Percentiles rank a stretch among this genome's conserved stretches.
Conservation (phyloP, 1,140 invertebrate species). For the Zaprionus lachaisei region DNA sequence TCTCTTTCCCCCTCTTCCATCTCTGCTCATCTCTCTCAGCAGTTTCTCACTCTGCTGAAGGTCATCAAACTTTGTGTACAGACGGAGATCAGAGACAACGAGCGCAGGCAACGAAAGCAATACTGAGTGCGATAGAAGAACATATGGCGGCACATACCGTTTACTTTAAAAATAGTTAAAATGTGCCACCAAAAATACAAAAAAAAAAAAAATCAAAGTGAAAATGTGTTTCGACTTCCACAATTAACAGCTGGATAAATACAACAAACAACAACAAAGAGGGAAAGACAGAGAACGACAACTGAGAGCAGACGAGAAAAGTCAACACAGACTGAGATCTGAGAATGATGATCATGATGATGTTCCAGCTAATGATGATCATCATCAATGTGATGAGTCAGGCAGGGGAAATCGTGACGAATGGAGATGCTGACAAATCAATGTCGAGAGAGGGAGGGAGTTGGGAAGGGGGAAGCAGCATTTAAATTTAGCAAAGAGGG, state of each 20-base stretch:
- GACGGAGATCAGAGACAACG: slow-evolving; percentile 28
- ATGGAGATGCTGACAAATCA: slow-evolving; percentile 70
- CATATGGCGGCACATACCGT: slow-evolving; percentile 23
- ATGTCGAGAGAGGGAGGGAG: slow-evolving; percentile 31
- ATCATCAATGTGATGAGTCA: slow-evolving; percentile 12
- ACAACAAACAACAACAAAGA: slow-evolving; percentile 41
- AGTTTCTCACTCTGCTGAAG: slow-evolving; percentile 48
- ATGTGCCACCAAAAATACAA: slow-evolving; percentile 27
- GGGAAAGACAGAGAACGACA: slow-evolving; percentile 7
- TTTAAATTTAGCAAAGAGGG: slow-evolving; percentile 49
- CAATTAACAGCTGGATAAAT: slow-evolving; percentile 82
- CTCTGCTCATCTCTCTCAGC: background rate
- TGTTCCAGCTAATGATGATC: slow-evolving; percentile 4
- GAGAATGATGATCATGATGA: slow-evolving; percentile 16
- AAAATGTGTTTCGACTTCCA: slow-evolving; percentile 35
- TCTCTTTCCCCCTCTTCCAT: background rate
- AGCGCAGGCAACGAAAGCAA: too few relatives aligned
- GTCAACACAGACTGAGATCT: slow-evolving; percentile 26
- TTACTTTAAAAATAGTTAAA: slow-evolving; percentile 62
- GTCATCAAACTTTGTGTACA: slow-evolving; percentile 70
- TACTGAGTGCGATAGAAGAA: slow-evolving; percentile 10
- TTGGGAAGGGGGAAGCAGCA: background rate
- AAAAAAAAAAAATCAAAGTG: slow-evolving; percentile 11
- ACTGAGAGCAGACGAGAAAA: slow-evolving; percentile 31
- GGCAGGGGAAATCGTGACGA: slow-evolving; percentile 27